Conservation (phyloP, 1,140 invertebrate genomes). For the Leptoteleia sp. region DNA sequence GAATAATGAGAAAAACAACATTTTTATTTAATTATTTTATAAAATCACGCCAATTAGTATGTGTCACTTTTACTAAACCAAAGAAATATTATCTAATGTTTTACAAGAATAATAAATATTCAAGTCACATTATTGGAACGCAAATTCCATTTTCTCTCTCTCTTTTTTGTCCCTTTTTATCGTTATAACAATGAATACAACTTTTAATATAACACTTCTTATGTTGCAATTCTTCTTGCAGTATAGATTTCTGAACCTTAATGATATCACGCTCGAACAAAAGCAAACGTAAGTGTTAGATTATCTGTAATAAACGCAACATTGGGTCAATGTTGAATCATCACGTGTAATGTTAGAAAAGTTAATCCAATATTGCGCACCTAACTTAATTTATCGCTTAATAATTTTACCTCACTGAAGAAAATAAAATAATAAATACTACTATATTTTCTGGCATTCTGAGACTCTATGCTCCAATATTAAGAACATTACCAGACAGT, state of each 20-base stretch:
- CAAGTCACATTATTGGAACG: too few relatives aligned
- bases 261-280: conserved; percentile 41
- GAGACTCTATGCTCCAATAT: too few relatives aligned
- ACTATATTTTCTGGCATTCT: too few relatives aligned
- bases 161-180: too few relatives aligned
- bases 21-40: too few relatives aligned
- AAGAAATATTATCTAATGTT: too few relatives aligned
- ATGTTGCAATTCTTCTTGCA: conserved; percentile 11
- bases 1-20: too few relatives aligned
- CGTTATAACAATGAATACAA: conserved; percentile 3
- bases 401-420: conserved; percentile 10
- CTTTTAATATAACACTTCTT: neutral
- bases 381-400: conserved; percentile 13
- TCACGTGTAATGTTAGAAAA: conserved; percentile 46
- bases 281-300: conserved; percentile 26
- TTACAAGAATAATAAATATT: too few relatives aligned
- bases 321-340: conserved; percentile 53
- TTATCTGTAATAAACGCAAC: conserved; percentile 42
- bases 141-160: too few relatives aligned
- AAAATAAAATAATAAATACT: conserved; percentile 1
- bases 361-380: conserved; percentile 35
- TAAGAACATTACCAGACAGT: too few relatives aligned
- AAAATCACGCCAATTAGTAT: too few relatives aligned
- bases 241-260: conserved; percentile 15
- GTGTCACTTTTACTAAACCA: too few relatives aligned